These are phyloP conservation scores for Hypolimnas misippus DNA, from an alignment of 2,888 invertebrate species.

Conservation along the genomic window DNA sequence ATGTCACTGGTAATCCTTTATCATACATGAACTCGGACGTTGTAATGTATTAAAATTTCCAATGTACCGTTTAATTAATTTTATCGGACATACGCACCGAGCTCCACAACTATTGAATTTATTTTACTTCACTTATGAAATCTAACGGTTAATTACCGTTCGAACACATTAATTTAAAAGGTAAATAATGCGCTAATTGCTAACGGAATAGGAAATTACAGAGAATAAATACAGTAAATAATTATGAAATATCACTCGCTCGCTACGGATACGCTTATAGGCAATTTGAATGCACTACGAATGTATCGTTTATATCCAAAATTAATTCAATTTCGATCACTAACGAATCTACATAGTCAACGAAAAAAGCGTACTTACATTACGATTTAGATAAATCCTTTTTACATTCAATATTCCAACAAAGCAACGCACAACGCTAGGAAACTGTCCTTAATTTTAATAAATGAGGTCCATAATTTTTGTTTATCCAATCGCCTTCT, in stretches of 20 bases:
- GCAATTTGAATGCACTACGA: constrained; percentile 47
- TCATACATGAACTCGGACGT: constrained; percentile 5
- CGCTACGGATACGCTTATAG: constrained; percentile 22
- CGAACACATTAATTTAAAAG: constrained; percentile 22
- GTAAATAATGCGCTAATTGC: constrained; percentile 25
- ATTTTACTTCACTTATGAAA: constrained; percentile 13
- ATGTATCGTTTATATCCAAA: constrained; percentile 44
- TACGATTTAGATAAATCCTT: constrained; percentile 47
- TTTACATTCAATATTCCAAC: constrained; percentile 71
- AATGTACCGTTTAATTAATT: background rate
- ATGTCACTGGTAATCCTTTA: constrained; percentile 1
- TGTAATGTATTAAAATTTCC: constrained; percentile 1
- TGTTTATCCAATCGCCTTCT: constrained; percentile 76
- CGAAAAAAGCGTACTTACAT: constrained; percentile 73
- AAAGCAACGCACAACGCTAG: constrained; percentile 73
- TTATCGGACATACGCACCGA: background rate
- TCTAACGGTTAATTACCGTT: constrained; percentile 14
- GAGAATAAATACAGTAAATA: constrained; percentile 33
- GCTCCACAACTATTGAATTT: constrained; percentile 7
- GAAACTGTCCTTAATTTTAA: constrained; percentile 62
- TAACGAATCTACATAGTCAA: constrained; percentile 71
- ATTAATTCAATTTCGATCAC: constrained; percentile 56
- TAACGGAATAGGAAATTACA: constrained; percentile 22
- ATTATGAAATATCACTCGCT: constrained; percentile 26
- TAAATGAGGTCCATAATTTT: constrained; percentile 63